phyloP scores from a whole-genome alignment of 2,888 invertebrate genomes.

The Phengaris arion region DNA sequence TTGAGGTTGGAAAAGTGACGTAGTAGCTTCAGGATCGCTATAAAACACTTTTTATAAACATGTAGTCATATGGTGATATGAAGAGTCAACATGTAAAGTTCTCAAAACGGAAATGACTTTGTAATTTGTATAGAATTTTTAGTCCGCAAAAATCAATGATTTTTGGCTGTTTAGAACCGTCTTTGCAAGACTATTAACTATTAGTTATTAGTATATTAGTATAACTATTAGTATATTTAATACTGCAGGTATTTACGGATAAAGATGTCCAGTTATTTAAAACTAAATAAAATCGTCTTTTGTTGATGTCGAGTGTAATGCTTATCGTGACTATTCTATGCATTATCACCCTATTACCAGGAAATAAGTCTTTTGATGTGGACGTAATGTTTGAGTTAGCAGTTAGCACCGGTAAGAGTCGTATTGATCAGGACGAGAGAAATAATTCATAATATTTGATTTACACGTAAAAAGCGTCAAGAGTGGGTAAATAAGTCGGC shows the following conservation, averaged over 20 bases:
- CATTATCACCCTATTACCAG: neutral
- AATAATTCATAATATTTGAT: slow-evolving; percentile 41
- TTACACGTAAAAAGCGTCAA: slow-evolving; percentile 55
- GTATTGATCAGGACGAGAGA: slow-evolving; percentile 12
- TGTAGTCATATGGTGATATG: neutral
- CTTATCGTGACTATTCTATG: neutral
- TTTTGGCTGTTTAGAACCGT: too few relatives aligned
- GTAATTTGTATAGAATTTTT: too few relatives aligned
- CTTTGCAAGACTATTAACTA: neutral
- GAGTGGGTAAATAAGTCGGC: slow-evolving; percentile 54
- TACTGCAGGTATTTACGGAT: too few relatives aligned
- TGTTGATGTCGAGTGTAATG: neutral
- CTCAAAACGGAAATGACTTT: neutral
- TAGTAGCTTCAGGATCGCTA: neutral
- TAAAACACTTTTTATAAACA: neutral
- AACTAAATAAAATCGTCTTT: neutral
- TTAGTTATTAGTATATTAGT: too few relatives aligned
- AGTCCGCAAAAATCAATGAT: too few relatives aligned
- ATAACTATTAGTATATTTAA: too few relatives aligned
- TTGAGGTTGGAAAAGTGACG: neutral
- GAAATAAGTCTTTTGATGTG: neutral
- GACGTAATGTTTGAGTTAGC: neutral
- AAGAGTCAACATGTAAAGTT: neutral
- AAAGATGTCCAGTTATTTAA: too few relatives aligned
- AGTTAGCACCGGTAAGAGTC: slow-evolving; percentile 16